A percentile compares a stretch with the other conserved stretches of the same genome.
These are phyloP conservation scores for Nemotelus pantherinus DNA, from an alignment of 2,888 invertebrate species.

Conservation along the genomic window DNA sequence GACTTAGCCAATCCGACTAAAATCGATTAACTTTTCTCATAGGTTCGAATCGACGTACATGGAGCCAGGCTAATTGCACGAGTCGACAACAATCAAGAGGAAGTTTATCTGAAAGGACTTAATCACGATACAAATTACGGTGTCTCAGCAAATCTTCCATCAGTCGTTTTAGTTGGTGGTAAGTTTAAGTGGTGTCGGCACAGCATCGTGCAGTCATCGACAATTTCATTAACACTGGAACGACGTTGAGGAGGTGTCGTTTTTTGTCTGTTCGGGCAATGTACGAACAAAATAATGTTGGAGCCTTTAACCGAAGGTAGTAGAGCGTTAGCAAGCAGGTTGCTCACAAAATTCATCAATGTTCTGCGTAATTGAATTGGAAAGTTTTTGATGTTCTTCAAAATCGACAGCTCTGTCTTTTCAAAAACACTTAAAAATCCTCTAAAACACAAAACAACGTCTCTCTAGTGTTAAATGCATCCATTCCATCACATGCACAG, in stretches of 20 bases:
- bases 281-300: too few relatives aligned
- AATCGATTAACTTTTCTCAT: slow-evolving; percentile 51
- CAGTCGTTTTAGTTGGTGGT: slow-evolving; percentile 91
- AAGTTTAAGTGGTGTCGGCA: slow-evolving; percentile 56
- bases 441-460: neutral
- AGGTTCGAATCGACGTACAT: slow-evolving; percentile 85
- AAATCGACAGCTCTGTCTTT: neutral
- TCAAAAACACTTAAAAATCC: neutral
- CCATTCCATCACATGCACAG: neutral
- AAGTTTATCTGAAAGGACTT: slow-evolving; percentile 84
- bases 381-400: too few relatives aligned
- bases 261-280: neutral
- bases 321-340: too few relatives aligned
- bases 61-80: slow-evolving; percentile 84
- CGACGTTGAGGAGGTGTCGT: neutral
- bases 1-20: slow-evolving; percentile 18
- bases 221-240: slow-evolving; percentile 5
- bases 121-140: slow-evolving; percentile 87
- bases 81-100: slow-evolving; percentile 84
- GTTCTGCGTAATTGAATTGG: too few relatives aligned
- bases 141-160: slow-evolving; percentile 84
- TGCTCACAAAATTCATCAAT: too few relatives aligned
- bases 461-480: slow-evolving; percentile 17
- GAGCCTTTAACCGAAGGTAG: too few relatives aligned
- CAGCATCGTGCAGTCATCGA: neutral